Evolutionary conservation across 2,797 vertebrate genomes (phyloP).

Genomic region (Vipera ursinii): DNA sequence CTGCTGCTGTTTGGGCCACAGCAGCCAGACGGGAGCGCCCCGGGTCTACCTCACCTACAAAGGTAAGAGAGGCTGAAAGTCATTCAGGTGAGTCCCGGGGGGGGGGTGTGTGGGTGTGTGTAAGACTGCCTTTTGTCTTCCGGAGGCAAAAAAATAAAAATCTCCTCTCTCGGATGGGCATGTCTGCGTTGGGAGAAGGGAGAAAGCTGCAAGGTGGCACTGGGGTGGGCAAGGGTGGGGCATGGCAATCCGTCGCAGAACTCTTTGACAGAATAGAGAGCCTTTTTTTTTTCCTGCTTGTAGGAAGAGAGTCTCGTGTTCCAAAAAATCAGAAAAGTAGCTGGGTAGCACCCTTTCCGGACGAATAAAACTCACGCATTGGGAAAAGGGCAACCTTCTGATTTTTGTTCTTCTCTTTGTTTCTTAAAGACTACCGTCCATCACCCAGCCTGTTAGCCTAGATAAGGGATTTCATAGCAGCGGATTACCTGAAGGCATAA

Average conservation of each 20-base stretch:
- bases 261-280: background rate
- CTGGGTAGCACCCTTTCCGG: background rate
- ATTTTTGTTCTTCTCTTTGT: background rate
- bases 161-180: background rate
- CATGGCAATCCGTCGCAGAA: background rate
- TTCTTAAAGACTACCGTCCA: background rate
- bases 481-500: background rate
- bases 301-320: background rate
- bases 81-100: background rate
- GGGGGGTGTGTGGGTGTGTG: too few species aligned
- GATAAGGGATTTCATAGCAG: background rate
- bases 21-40: background rate
- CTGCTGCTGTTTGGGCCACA: background rate
- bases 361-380: background rate
- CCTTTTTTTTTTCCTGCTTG: background rate
- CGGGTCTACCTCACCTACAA: constrained; percentile 31
- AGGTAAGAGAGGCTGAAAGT: constrained; percentile 7
- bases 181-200: background rate
- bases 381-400: background rate
- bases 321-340: background rate
- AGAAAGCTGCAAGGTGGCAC: background rate
- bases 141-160: too few species aligned
- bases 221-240: background rate
- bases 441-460: too few species aligned
- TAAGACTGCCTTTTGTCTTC: background rate